Base-by-base conservation (phyloP, 2,888 invertebrate genomes). In the Drosophila nigricruria region DNA sequence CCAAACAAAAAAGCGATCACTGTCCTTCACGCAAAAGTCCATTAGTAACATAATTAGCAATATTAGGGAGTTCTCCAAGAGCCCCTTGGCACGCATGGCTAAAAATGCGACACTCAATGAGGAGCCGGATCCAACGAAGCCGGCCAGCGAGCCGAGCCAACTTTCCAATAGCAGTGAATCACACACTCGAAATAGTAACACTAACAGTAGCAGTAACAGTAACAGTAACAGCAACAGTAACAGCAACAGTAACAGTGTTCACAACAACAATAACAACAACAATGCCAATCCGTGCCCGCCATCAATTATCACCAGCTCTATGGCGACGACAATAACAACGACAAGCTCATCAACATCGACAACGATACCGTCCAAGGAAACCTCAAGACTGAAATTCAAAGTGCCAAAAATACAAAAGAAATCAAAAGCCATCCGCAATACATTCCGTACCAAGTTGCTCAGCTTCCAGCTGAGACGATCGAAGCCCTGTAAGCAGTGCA, bases 21-120 rank as follows among this genome's bases (percentile, higher is more conserved):
- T 91, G 10, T 93, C 93, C 5, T 93, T 93, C 59, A 92, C 92
- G 25, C 92, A 93, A 62, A 92, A 92, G 63, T 92, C 92, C 20
- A 90, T 93, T 12, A 93, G 91, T 59, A 85, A 87, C 18, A 88
- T 93, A 6, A 70, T 93, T 2, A 91, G 84, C 54, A 92, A 92
- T 61, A 90, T 93, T 25, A 91, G 91, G 68, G 93, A 93, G 65
- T 93, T 93, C 75, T 90, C 93, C 16, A 91, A 86, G 52, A 92
- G 90, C 74, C 91, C 92, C 0, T 52, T 91, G 20, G 70, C 82
- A 1, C 86, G 91, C 14, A 85, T 81, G 50, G 75, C 74, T 20
- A 89, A 77, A 34, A 81, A 56, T 43, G 40, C 71, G 0, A 54
- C 67, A 0, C 70, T 82, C 0, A 73, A 36, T 4, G 91, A 90